Percentiles rank a stretch among this genome's conserved stretches.
Conservation (phyloP, 1,140 invertebrate genomes). For the Melanaphis sacchari region DNA sequence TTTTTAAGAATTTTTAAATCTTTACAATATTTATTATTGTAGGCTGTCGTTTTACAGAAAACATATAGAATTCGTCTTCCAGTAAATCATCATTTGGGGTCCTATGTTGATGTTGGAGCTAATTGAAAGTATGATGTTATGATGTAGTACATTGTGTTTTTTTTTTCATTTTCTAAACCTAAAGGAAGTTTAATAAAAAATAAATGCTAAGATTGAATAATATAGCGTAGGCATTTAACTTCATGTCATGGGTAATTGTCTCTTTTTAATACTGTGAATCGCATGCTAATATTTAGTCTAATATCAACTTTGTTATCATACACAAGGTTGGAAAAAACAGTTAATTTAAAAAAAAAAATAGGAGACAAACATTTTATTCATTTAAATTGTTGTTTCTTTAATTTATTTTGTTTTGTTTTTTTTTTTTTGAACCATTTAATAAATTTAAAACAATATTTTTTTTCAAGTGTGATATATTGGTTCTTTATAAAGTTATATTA, state of each 20-base stretch:
- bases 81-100: not conserved
- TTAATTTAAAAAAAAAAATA: too few species aligned
- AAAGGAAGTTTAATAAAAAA: not conserved
- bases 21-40: not conserved
- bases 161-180: not conserved
- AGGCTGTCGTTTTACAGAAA: not conserved
- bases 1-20: not conserved
- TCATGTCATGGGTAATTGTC: not conserved
- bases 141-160: not conserved
- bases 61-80: not conserved
- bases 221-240: not conserved
- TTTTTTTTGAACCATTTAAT: too few species aligned
- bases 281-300: not conserved
- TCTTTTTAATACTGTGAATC: not conserved
- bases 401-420: too few species aligned
- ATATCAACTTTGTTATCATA: not conserved
- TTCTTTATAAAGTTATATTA: too few species aligned
- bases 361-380: too few species aligned
- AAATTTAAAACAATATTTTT: too few species aligned
- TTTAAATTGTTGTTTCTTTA: too few species aligned
- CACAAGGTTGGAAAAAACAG: too few species aligned
- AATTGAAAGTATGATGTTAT: not conserved
- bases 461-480: too few species aligned
- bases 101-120: not conserved
- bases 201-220: not conserved